phyloP scores from a whole-genome alignment of 2,113 vertebrate genomes.

The Telmatochromis sp. region DNA sequence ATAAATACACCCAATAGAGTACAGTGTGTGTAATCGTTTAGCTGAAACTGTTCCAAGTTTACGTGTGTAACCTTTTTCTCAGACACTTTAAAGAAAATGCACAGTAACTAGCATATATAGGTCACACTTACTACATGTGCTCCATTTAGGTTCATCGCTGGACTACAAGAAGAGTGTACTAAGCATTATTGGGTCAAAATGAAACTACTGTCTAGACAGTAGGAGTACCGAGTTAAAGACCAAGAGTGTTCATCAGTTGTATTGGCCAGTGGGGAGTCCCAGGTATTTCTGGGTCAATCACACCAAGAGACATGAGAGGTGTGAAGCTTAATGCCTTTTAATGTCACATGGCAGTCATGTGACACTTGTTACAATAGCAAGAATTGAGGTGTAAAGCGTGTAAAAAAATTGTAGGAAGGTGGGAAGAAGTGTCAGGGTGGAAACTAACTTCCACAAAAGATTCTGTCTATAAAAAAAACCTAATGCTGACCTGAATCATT shows the following conservation, averaged over 20 bases:
- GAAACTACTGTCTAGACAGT: constrained; percentile 27
- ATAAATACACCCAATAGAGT: neutral
- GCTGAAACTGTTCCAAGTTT: neutral
- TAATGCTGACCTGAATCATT: neutral
- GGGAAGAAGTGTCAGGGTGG: neutral
- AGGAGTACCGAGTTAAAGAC: neutral
- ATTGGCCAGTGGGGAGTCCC: constrained; percentile 31
- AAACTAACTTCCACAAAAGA: neutral
- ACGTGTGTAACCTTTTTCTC: neutral
- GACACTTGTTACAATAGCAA: neutral
- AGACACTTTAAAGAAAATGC: neutral
- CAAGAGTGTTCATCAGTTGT: neutral
- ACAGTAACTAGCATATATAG: neutral
- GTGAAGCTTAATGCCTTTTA: neutral
- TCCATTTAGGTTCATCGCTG: neutral
- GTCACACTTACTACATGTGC: neutral
- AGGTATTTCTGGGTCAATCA: constrained; percentile 14
- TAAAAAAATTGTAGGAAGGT: neutral
- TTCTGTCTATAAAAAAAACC: neutral
- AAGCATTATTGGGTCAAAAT: neutral
- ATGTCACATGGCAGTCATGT: neutral
- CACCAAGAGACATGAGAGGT: neutral
- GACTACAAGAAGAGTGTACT: neutral
- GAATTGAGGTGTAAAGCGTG: neutral
- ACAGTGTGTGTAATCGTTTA: neutral